Base-by-base conservation (phyloP, 2,888 invertebrate genomes). In the Nasonia oneida region DNA sequence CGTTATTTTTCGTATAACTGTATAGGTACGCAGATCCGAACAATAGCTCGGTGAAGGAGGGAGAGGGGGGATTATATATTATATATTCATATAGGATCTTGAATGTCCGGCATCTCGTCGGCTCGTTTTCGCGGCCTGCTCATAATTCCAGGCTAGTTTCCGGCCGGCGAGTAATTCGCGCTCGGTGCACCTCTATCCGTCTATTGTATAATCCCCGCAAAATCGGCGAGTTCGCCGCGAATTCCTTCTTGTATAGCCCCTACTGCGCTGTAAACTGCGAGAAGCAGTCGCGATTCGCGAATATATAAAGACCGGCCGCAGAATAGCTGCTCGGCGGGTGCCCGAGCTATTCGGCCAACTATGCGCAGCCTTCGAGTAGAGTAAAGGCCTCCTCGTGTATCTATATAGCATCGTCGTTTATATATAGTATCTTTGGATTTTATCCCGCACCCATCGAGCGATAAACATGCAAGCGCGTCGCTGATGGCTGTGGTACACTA, bases 131-230 rank as follows among this genome's bases (percentile, higher is more conserved):
- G 23, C 23, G 23, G 0, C 23, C 23, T 23, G 23, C 23, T 23
- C 23, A 23, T 33, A 23, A 42, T 64, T 64, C 78, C 64, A 18
- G 4, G 87, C 57, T 61, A 88, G 88, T 84, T 75, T 86, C 81
- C 88, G 88, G 88, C 71, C 71, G 88, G 33, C 23, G 83, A 78
- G 73, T 74, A 83, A 83, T 83, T 79, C 64, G 42, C 79, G 64
- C 78, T 18, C 1, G 29, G 29, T 29, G 29, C n/a, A 4, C n/a
- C 6, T 61, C 57, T 61, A n/a, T 61, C 57, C 3, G 37, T 23
- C 29, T 12, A 33, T 53, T 42, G 71, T 71, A 42, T 42, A 39
- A 71, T 37, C 37, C 71, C 39, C 23, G 12, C 57, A 61, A 61
- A 61, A 61, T 61, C 33, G 74, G 75, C 42, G 73, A 71, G 71